These are phyloP conservation scores for Fabriciana adippe DNA, from an alignment of 2,888 invertebrate genomes.

Conservation along the genomic window DNA sequence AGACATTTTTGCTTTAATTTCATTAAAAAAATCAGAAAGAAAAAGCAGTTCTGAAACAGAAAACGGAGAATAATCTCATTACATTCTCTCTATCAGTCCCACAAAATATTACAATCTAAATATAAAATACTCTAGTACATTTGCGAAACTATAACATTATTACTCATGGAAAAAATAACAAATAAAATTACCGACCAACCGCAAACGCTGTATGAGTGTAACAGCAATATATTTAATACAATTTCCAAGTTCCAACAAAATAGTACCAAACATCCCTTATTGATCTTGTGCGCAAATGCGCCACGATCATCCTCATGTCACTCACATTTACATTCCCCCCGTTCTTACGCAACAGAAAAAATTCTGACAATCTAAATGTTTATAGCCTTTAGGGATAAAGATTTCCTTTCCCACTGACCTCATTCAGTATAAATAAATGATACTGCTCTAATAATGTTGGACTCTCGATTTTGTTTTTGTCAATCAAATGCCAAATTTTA, in stretches of 20 bases:
- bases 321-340: constrained; percentile 27
- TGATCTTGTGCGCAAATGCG: constrained; percentile 25
- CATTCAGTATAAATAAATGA: constrained; percentile 44
- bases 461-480: constrained; percentile 37
- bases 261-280: constrained; percentile 12
- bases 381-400: constrained; percentile 27
- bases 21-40: no score
- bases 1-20: no score
- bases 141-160: neutral
- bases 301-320: constrained; percentile 18
- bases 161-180: neutral
- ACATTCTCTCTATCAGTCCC: no score
- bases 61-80: no score
- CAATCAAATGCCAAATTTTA: no score
- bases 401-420: constrained; percentile 27
- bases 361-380: constrained; percentile 32
- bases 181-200: neutral
- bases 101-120: no score
- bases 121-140: neutral
- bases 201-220: neutral
- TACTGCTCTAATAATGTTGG: constrained; percentile 45
- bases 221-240: constrained; percentile 15
- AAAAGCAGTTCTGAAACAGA: no score
- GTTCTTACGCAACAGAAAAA: constrained; percentile 29
- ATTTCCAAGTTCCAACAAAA: constrained; percentile 10